Evolutionary conservation across 2,888 invertebrate species (phyloP), one percentile per base, ranked within the genome.

Genomic region (Eristalinus aeneus): DNA sequence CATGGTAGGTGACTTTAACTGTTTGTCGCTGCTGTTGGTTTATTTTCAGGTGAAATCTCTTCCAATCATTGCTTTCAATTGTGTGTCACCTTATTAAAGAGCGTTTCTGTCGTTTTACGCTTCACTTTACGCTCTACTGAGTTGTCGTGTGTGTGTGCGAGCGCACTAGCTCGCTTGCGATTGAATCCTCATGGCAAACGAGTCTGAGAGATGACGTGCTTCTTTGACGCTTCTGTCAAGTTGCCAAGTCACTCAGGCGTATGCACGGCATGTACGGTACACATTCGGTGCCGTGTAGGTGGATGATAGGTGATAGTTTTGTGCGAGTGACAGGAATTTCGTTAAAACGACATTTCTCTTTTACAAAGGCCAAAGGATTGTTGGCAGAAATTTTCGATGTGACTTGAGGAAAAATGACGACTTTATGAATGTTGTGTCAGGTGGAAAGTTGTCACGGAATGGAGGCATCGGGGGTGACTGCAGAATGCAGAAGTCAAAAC

Each of bases 61-160:
- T 80, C 46, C 82, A 86, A 78, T 86, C 86, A 67, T 60, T 82
- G 86, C 71, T 65, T 82, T 71, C 74, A 78, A 82, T 86, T 82
- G 77, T 86, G 71, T 86, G 77, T 86, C 86, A 82, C 74, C 74
- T 78, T 77, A 74, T 78, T 82, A 77, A 73, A 71, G 67, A 60
- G 68, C 56, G 63, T 54, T 65, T 81, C 77, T 81, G 77, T 77
- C 74, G 78, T 81, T 86, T 82, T 74, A 54, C 64, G 64, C 71
- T 80, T 63, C 31, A 60, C 58, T 77, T 77, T 32, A 74, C 65
- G 86, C 82, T 86, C 74, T 74, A 72, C 73, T 86, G 74, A 39
- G 11, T 77, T 23, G 27, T 11, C 2, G 64, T 65, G 27, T n/a
- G 20, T 58, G 20, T 82, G 65, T 67, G 39, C 54, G 63, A 10